A percentile compares a stretch with the other conserved stretches of the same genome.
Evolutionary conservation across 2,797 vertebrate genomes (phyloP).

Genomic region (Caiman crocodilus): DNA sequence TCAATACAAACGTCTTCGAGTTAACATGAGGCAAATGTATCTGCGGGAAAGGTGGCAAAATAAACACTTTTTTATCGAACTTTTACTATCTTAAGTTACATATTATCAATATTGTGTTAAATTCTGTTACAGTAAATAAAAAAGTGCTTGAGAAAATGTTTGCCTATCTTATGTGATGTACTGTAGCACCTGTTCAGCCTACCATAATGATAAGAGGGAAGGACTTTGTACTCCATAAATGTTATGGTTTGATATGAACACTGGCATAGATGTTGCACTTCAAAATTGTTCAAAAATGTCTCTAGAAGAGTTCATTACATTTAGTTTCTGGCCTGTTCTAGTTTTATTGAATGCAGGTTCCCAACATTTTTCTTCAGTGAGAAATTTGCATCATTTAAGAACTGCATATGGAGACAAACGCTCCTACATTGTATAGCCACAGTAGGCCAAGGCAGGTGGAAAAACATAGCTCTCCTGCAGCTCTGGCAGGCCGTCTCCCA

Average conservation of each 20-base stretch:
- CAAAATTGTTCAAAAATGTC: neutral
- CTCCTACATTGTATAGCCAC: rapidly evolving
- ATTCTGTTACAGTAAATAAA: constrained; percentile 14
- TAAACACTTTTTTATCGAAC: neutral
- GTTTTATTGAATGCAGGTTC: neutral
- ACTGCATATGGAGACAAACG: rapidly evolving
- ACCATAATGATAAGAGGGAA: neutral
- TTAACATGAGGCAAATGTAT: neutral
- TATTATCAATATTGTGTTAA: neutral
- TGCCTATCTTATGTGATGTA: neutral
- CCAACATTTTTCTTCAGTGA: neutral
- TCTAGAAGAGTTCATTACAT: neutral
- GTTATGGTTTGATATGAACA: constrained; percentile 26
- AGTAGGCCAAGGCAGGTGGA: rapidly evolving
- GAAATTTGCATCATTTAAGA: neutral
- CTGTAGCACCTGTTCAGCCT: constrained; percentile 9
- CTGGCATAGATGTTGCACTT: neutral
- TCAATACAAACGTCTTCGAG: rapidly evolving
- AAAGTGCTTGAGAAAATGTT: neutral
- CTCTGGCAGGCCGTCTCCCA: neutral
- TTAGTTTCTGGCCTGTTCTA: neutral
- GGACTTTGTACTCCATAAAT: constrained; percentile 31
- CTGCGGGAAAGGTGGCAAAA: neutral
- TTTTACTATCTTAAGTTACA: neutral
- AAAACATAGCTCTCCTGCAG: neutral